A percentile compares a stretch with the other conserved stretches of the same genome.
Evolutionary conservation across 23 tunicate species (phyloP).

Genomic region (Halocynthia aurantium): DNA sequence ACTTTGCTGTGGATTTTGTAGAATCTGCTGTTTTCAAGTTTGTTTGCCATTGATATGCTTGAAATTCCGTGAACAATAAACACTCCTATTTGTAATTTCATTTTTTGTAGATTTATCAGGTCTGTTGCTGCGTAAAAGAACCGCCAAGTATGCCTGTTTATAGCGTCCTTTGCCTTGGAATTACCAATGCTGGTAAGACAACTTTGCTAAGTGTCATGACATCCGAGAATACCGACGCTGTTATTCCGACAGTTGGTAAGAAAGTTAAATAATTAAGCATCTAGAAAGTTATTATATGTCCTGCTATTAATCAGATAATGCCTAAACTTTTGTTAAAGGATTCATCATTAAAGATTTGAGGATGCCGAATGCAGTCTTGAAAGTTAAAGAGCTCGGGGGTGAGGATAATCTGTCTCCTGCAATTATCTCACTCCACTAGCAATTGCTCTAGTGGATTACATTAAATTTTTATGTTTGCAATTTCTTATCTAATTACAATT

Average conservation of each 20-base stretch:
- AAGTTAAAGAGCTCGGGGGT: slow-evolving; percentile 80
- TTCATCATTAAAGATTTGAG: slow-evolving; percentile 53
- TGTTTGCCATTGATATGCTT: neutral
- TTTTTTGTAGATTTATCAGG: slow-evolving; percentile 1
- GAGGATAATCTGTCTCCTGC: neutral
- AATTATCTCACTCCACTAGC: too few relatives aligned
- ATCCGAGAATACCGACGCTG: slow-evolving; percentile 55
- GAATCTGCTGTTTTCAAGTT: slow-evolving; percentile 27
- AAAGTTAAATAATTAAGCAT: neutral
- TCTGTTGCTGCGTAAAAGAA: slow-evolving; percentile 49
- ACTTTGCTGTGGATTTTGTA: slow-evolving; percentile 34
- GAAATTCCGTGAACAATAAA: neutral
- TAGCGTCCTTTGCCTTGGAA: slow-evolving; percentile 56
- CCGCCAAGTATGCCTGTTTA: slow-evolving; percentile 32
- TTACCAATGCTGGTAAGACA: slow-evolving; percentile 75
- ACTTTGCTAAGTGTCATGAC: slow-evolving; percentile 47
- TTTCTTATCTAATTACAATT: too few relatives aligned
- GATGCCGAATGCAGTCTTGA: slow-evolving; percentile 42
- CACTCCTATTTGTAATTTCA: neutral
- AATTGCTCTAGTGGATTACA: too few relatives aligned
- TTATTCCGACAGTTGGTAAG: slow-evolving; percentile 72
- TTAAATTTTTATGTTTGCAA: too few relatives aligned
- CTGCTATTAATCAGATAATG: neutral
- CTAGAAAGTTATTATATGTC: neutral
- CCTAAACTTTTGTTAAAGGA: slow-evolving; percentile 19